Percentiles rank a stretch among this genome's conserved stretches.
phyloP scores from a whole-genome alignment of 2,888 invertebrate species.

The Polydrusus tereticollis region DNA sequence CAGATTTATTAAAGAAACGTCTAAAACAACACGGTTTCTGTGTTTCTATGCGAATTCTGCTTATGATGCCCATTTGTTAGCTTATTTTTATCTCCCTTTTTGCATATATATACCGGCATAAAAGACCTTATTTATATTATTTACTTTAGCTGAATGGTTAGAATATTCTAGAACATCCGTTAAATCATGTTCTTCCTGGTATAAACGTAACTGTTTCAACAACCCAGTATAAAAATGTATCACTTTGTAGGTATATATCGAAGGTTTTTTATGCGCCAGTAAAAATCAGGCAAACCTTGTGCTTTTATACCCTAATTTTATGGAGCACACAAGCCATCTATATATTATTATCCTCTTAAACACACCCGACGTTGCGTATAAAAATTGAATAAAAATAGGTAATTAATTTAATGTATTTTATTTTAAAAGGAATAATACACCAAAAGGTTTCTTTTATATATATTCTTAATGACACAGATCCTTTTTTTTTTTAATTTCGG shows the following conservation, averaged over 20 bases:
- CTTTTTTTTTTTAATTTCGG: too few relatives aligned
- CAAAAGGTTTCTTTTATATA: too few relatives aligned
- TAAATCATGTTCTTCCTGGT: too few relatives aligned
- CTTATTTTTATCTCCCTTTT: not conserved
- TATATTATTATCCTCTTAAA: not conserved
- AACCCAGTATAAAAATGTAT: not conserved
- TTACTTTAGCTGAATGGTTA: not conserved
- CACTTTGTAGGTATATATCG: not conserved
- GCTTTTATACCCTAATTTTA: constrained; percentile 3
- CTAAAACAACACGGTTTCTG: constrained; percentile 4
- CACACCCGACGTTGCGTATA: not conserved
- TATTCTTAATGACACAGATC: too few relatives aligned
- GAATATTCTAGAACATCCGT: not conserved
- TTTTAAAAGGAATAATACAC: too few relatives aligned
- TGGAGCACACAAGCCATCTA: not conserved
- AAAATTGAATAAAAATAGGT: constrained; percentile 3
- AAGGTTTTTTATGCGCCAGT: not conserved
- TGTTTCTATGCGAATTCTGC: not conserved
- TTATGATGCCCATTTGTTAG: not conserved
- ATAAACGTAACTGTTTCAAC: too few relatives aligned
- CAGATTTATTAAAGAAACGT: constrained; percentile 13
- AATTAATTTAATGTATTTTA: not conserved
- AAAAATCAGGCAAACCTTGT: not conserved
- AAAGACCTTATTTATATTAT: not conserved
- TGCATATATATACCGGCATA: not conserved